phyloP scores from a whole-genome alignment of 2,888 invertebrate genomes.

The Phorcus lineatus region DNA sequence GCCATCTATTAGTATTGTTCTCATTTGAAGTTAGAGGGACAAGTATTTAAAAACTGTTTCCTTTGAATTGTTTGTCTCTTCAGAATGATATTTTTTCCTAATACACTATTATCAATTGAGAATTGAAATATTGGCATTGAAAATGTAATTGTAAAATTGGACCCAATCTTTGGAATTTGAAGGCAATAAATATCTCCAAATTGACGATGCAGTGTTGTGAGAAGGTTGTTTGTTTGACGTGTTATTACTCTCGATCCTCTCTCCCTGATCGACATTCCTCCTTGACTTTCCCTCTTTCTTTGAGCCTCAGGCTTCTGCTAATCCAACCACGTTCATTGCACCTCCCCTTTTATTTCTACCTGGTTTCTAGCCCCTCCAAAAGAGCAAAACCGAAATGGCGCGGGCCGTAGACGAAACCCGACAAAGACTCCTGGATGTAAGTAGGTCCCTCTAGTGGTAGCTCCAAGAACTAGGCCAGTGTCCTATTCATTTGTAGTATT shows the following conservation, averaged over 20 bases:
- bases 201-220: neutral
- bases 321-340: neutral
- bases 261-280: neutral
- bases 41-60: no score
- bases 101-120: no score
- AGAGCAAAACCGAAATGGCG: constrained; percentile 67
- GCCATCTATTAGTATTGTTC: no score
- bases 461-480: no score
- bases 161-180: no score
- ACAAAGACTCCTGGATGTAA: constrained; percentile 63
- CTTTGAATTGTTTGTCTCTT: no score
- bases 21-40: no score
- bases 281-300: neutral
- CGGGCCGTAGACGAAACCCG: constrained; percentile 68
- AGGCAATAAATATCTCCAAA: no score
- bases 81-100: no score
- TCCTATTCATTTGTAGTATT: no score
- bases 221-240: neutral
- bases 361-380: constrained; percentile 45
- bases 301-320: neutral
- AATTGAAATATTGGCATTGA: no score
- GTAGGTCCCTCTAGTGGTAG: constrained; percentile 34
- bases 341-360: constrained; percentile 17
- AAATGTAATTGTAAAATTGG: no score
- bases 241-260: neutral